phyloP scores from a whole-genome alignment of 2,113 vertebrate species.

The Heterotilapia buettikoferi region DNA sequence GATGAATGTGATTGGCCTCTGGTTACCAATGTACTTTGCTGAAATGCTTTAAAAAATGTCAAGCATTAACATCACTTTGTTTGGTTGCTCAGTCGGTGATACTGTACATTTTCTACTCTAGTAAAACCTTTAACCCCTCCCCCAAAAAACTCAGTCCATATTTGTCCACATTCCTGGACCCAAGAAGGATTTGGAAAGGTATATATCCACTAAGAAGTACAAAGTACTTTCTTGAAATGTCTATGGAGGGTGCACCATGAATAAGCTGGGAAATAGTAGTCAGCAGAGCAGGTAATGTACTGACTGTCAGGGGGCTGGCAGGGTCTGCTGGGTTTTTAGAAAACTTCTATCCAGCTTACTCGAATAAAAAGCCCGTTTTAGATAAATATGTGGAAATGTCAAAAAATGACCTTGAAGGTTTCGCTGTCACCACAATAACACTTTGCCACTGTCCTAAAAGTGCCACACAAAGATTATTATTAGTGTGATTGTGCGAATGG shows the following conservation, averaged over 20 bases:
- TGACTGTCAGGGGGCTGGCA: neutral
- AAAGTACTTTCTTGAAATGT: neutral
- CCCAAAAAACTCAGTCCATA: neutral
- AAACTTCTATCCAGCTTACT: neutral
- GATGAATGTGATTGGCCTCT: neutral
- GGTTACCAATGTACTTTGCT: neutral
- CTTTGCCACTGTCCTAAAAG: neutral
- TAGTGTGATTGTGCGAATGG: neutral
- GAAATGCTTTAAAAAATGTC: neutral
- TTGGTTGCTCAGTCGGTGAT: neutral
- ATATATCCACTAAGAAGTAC: neutral
- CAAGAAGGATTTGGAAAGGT: neutral
- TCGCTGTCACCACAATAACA: neutral
- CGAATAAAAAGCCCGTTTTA: neutral
- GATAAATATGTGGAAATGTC: neutral
- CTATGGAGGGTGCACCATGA: neutral
- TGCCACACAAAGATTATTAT: neutral
- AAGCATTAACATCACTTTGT: neutral
- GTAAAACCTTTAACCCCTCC: neutral
- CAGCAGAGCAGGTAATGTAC: neutral
- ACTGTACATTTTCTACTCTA: neutral
- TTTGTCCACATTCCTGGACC: neutral
- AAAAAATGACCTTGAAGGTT: neutral
- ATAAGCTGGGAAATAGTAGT: neutral
- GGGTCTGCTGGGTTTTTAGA: neutral